Conservation (phyloP, 2,797 vertebrate species). For the Astyanax mexicanus region DNA sequence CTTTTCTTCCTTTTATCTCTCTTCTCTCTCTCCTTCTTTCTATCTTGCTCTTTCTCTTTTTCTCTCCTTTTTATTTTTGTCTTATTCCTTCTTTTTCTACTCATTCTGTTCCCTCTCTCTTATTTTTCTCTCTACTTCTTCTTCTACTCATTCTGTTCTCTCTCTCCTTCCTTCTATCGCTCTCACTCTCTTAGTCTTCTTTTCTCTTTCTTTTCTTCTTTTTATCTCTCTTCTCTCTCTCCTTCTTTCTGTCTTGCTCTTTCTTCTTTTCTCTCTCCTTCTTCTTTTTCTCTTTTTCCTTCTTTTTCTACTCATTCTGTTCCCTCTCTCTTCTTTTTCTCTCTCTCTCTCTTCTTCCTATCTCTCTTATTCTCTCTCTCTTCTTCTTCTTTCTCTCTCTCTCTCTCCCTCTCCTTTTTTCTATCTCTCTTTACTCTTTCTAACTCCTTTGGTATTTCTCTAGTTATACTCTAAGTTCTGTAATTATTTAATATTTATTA, state of each 20-base stretch:
- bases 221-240: slow-evolving; percentile 17
- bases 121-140: background rate
- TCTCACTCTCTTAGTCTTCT: slow-evolving; percentile 29
- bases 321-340: slow-evolving; percentile 11
- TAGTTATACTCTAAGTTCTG: too few relatives aligned
- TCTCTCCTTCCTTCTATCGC: slow-evolving; percentile 4
- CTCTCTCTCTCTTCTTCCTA: background rate
- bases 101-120: slow-evolving; percentile 35
- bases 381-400: too few relatives aligned
- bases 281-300: slow-evolving; percentile 5
- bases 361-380: slow-evolving; percentile 5
- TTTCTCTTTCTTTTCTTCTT: background rate
- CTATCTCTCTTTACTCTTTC: too few relatives aligned
- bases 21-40: background rate
- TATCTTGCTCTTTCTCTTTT: too few relatives aligned
- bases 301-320: slow-evolving; percentile 2
- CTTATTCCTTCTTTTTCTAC: too few relatives aligned
- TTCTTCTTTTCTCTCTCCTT: background rate
- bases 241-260: slow-evolving; percentile 32
- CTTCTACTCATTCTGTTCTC: slow-evolving; percentile 1
- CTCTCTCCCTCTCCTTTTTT: too few relatives aligned
- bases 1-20: too few relatives aligned
- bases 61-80: too few relatives aligned
- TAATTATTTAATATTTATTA: too few relatives aligned
- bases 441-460: too few relatives aligned